phyloP scores from a whole-genome alignment of 1,140 invertebrate species.

The Drosophila melanica region DNA sequence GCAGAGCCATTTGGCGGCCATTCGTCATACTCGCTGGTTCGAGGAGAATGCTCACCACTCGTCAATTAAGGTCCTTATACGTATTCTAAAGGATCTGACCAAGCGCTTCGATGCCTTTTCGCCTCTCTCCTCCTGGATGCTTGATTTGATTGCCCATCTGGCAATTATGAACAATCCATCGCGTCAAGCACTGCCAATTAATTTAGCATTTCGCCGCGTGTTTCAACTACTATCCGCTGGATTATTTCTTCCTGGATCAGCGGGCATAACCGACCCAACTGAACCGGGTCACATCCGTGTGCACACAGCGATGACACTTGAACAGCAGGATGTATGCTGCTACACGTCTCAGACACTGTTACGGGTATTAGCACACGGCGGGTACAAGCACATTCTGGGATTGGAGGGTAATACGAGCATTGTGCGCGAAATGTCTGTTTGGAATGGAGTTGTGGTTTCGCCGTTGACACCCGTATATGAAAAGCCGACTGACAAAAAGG shows the following conservation, averaged over 20 bases:
- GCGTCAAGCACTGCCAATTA: constrained; percentile 95
- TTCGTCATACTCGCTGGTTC: constrained; percentile 98
- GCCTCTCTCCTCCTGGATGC: constrained; percentile 97
- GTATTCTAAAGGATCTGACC: constrained; percentile 95
- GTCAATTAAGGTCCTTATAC: constrained; percentile 96
- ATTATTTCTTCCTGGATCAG: constrained; percentile 96
- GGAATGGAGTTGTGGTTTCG: constrained; percentile 97
- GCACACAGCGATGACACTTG: constrained; percentile 95
- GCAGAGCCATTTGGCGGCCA: constrained; percentile 95
- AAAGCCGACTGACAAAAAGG: constrained; percentile 85
- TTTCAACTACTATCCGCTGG: constrained; percentile 97
- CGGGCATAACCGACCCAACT: constrained; percentile 97
- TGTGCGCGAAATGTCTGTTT: constrained; percentile 94
- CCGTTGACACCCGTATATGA: constrained; percentile 96
- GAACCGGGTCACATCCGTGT: constrained; percentile 94
- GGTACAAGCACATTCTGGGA: constrained; percentile 95
- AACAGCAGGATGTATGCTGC: constrained; percentile 97
- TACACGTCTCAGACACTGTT: constrained; percentile 94
- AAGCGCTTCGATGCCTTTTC: constrained; percentile 95
- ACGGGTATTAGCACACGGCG: constrained; percentile 95
- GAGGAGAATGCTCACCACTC: constrained; percentile 99
- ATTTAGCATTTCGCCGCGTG: constrained; percentile 93
- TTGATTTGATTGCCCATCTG: constrained; percentile 97
- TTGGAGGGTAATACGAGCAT: constrained; percentile 89
- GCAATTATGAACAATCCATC: constrained; percentile 98